Base-by-base conservation (phyloP, 2,113 vertebrate species). In the Paramisgurnus dabryanus region DNA sequence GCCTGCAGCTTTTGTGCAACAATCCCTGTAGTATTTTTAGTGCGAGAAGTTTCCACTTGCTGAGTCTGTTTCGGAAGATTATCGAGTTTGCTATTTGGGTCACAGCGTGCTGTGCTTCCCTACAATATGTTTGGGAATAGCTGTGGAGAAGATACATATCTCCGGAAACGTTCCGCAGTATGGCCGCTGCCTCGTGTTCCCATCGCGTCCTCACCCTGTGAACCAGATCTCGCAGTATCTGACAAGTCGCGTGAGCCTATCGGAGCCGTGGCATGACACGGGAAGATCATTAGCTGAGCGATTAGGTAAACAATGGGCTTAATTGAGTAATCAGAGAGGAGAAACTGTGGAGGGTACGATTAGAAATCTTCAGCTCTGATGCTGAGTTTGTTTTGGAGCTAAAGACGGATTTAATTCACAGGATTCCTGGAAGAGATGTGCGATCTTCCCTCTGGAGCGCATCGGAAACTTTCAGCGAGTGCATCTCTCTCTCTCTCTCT, bases 251-350 rank as follows among this genome's bases (percentile, higher is more conserved):
- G 17, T 11, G 60, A 63, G 34, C 50, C 34, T 67, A 68, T 69
- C 65, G 57, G 47, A 61, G 45, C 60, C 70, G 71, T 76, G 18
- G 61, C 72, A 57, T 80, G 85, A 80, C 81, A 72, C 81, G 2
- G 69, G 70, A 76, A 79, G 80, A 64, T 79, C 77, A 86, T 85
- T 86, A 82, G 85, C 65, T 64, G 5, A 82, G 86, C 84, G 83
- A 86, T 86, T 86, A 83, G 79, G 61, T 78, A 86, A 87, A 86
- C 83, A 87, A 82, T 82, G 67, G 58, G 80, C 79, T 82, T 82
- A 87, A 87, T 83, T 86, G 85, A 79, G 78, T 80, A 84, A 83
- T 79, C 83, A 82, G 79, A 72, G 70, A 71, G 78, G 80, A 79
- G 82, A 58, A 53, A 79, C 65, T 50, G 17, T 34, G 67, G 49